Base-by-base conservation (phyloP, 1,140 invertebrate genomes). In the Orussus abietinus region DNA sequence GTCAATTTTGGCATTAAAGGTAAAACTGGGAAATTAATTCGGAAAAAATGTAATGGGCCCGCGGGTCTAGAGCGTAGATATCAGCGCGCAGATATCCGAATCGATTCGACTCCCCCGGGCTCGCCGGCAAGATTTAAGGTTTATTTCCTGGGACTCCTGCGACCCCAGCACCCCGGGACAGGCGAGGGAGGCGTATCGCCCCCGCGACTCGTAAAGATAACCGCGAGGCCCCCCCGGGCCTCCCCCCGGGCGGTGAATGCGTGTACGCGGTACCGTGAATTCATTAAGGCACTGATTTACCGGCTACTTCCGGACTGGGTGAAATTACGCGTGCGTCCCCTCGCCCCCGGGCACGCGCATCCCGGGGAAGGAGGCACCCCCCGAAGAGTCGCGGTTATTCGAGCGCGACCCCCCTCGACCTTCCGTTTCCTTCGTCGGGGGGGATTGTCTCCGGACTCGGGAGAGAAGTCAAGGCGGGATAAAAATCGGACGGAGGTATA, bases 251-350 rank as follows among this genome's bases (percentile, higher is more conserved):
- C n/a, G n/a, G n/a, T n/a, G n/a, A n/a, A n/a, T n/a, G n/a, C n/a
- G n/a, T n/a, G n/a, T n/a, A n/a, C 28, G 30, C 31, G 18, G 32
- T 10, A 18, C 34, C 21, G 47, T 60, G 61, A 67, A 66, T 69
- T 68, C 66, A 66, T 69, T 67, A 63, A 63, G 53, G 58, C 51
- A 46, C 56, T 68, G 65, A 68, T 69, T 69, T 69, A 69, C 65
- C 58, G 64, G 49, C 60, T 54, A 55, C 56, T 68, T 67, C 62
- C 66, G 66, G 57, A 61, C 51, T 60, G 60, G 59, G 62, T 64
- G 62, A 68, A 69, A 66, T 64, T 66, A 56, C 54, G 51, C 44
- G 44, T 15, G 30, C 29, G 15, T n/a, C 30, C 5, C n/a, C n/a
- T n/a, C n/a, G n/a, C n/a, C n/a, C n/a, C n/a, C n/a, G n/a, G n/a